Conservation (phyloP, 2,797 vertebrate species). For the Otolemur crassicaudatus region DNA sequence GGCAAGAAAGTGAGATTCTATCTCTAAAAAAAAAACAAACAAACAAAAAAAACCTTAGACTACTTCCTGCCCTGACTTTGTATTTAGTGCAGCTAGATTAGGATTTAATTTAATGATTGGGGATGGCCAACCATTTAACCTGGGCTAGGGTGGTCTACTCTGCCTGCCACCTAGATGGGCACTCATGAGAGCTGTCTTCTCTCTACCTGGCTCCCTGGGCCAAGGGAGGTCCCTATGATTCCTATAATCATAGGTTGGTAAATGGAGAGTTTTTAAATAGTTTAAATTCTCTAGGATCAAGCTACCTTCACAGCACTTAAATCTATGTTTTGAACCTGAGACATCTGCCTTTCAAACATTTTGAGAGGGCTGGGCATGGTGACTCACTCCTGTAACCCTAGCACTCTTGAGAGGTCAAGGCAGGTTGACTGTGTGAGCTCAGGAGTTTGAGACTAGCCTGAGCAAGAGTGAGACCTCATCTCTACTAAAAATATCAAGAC, state of each 20-base stretch:
- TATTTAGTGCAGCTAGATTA: background rate
- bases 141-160: background rate
- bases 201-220: background rate
- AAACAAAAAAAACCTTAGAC: background rate
- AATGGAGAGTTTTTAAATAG: background rate
- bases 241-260: background rate
- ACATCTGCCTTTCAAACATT: background rate
- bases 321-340: background rate
- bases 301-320: background rate
- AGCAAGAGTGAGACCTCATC: too few relatives aligned
- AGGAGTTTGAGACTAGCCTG: too few relatives aligned
- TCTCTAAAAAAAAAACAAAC: too few relatives aligned
- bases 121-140: background rate
- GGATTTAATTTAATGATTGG: background rate
- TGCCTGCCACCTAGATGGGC: background rate
- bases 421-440: too few relatives aligned
- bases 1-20: too few relatives aligned
- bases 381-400: too few relatives aligned
- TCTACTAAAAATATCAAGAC: too few relatives aligned
- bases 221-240: background rate
- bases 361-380: background rate
- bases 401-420: too few relatives aligned
- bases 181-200: background rate
- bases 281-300: background rate
- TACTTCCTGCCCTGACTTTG: background rate